Base-by-base conservation (phyloP, 2,888 invertebrate species). In the Bibio marci region DNA sequence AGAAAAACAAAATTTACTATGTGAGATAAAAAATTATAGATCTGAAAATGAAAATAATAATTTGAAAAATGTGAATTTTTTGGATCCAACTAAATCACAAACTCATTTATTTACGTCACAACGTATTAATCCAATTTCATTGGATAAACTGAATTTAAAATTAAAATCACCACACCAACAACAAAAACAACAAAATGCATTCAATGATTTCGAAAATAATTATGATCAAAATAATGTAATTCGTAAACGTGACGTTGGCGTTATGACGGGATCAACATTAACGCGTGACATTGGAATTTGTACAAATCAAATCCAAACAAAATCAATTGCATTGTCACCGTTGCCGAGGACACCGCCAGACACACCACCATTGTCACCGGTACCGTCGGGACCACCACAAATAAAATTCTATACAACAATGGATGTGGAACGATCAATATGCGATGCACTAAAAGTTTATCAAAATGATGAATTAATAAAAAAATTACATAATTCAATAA, bases 261-360 rank as follows among this genome's bases (percentile, higher is more conserved):
- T 76, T 3, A 78, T 76, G 58, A 37, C 37, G 13, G 73, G 70
- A 47, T 61, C 65, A 4, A 69, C 71, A 22, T 58, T 73, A 43
- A 71, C 72, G 2, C 59, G 78, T 43, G 77, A 76, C 52, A 64
- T 78, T 38, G 77, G 75, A 4, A 70, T 70, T 32, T 64, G 63
- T n/a, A 59, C 64, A 44, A 59, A 57, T 33, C 56, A 58, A 46
- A 56, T 55, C 46, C 48, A 50, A 18, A 48, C 47, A 11, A 52
- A 54, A 14, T 51, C 56, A 28, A 47, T 53, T 7, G 56, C 5
- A 6, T 22, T 37, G 10, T 18, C 30, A 6, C 8, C 14, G 10
- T 15, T 15, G 6, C 7, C 18, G 10, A 27, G 31, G 12, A 43
- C 2, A 43, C 48, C 13, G 44, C 48, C 17, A 43, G n/a, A 48